Evolutionary conservation across 2,888 invertebrate species (phyloP), one percentile per base, ranked within the genome.

Genomic region (Thelaira solivaga): DNA sequence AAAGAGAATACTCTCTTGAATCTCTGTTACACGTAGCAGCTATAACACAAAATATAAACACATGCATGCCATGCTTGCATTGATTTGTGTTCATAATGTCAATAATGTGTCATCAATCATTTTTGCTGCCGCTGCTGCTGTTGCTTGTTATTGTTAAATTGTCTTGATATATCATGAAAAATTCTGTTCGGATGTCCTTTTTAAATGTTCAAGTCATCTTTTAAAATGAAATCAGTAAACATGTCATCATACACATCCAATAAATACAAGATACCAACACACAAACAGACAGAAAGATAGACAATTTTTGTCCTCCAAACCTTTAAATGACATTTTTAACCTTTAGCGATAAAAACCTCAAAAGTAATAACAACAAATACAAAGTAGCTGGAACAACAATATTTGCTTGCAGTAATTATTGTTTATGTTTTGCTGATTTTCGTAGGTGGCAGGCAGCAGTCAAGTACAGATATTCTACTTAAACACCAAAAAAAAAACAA

Each of bases 51-150:
- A 22, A 31, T 20, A 22, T 5, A 7, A 13, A 24, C 13, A 1
- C 39, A 53, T 69, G 69, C 74, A 53, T 76, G 22, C 20, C 39
- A 53, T 69, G 69, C 74, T 47, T 76, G 22, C 20, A 55, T 68
- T 78, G 51, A 62, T 62, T 57, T 76, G 65, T 72, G 26, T 71
- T 74, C 59, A 71, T 81, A 76, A 77, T 78, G 81, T 85, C 86
- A 86, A 86, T 86, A 86, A 86, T 83, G 81, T 84, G 84, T 83
- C 86, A 86, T 86, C 86, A 86, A 86, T 86, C 86, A 86, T 86
- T 77, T 81, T 73, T 81, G 61, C 62, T 74, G 61, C 47, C 81
- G 39, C 49, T 78, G 22, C 45, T 49, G 75, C 31, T 65, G 10
- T 22, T 45, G n/a, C n/a, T n/a, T n/a, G 78, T 55, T 62, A 29